These are phyloP conservation scores for Papilio demoleus DNA, from an alignment of 2,888 invertebrate genomes.

Conservation along the genomic window DNA sequence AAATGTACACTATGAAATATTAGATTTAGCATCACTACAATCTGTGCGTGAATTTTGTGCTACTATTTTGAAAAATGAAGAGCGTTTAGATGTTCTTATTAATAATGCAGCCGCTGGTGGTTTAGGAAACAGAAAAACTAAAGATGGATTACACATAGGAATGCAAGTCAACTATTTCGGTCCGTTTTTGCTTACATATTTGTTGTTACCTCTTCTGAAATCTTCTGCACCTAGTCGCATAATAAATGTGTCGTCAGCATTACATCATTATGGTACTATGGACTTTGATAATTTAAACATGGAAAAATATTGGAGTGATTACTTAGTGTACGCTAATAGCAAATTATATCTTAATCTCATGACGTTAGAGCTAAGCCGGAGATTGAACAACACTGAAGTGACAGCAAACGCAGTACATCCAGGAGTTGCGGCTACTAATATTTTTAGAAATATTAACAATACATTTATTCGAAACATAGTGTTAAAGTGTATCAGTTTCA, in stretches of 20 bases:
- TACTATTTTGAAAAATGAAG: slow-evolving; percentile 75
- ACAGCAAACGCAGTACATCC: slow-evolving; percentile 89
- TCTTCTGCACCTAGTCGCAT: slow-evolving; percentile 85
- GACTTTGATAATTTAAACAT: slow-evolving; percentile 78
- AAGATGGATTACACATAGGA: slow-evolving; percentile 86
- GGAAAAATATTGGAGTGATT: slow-evolving; percentile 80
- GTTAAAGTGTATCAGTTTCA: slow-evolving; percentile 58
- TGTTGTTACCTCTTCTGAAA: slow-evolving; percentile 81
- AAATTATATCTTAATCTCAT: slow-evolving; percentile 87
- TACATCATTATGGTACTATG: slow-evolving; percentile 78
- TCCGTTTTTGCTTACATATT: slow-evolving; percentile 88
- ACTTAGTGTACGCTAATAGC: slow-evolving; percentile 75
- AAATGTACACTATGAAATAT: slow-evolving; percentile 63
- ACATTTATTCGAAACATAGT: slow-evolving; percentile 61
- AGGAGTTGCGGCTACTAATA: slow-evolving; percentile 86
- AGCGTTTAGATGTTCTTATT: slow-evolving; percentile 81
- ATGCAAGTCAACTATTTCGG: slow-evolving; percentile 90
- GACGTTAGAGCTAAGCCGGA: slow-evolving; percentile 84
- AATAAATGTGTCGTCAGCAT: slow-evolving; percentile 85
- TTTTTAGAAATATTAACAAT: slow-evolving; percentile 84
- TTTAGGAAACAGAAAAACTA: slow-evolving; percentile 78
- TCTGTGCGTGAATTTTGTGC: slow-evolving; percentile 84
- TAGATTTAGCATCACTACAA: slow-evolving; percentile 75
- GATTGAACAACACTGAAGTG: slow-evolving; percentile 84
- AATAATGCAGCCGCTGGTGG: slow-evolving; percentile 84